Base-by-base conservation (phyloP, 2,797 vertebrate genomes). In the Coluber constrictor region DNA sequence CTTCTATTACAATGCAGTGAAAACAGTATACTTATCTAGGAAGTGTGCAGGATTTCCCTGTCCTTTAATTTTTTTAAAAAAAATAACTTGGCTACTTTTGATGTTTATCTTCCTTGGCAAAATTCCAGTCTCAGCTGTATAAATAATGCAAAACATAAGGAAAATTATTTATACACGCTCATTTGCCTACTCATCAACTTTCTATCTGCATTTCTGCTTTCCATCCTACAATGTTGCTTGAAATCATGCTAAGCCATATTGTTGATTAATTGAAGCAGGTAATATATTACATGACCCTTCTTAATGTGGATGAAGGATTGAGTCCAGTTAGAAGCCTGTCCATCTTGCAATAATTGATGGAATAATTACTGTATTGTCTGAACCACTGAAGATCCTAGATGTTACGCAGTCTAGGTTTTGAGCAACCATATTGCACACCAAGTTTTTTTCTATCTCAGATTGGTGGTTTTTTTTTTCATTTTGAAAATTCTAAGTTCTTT, bases 381-480 rank as follows among this genome's bases (percentile, higher is more conserved):
- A 90, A 90, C 54, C 32, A 87, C 47, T 90, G 56, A 57, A 56
- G 16, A 43, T 90, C 87, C 20, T 87, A 8, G 6, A 57, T 79
- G 12, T 37, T 66, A 13, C 29, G 12, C 54, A 70, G 5, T 70
- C 7, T 25, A 5, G 20, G 3, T 88, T 92, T 83, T 55, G 47
- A 93, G 54, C 32, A 3, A 1, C 25, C 61, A n/a, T 0, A 0
- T 0, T 27, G 86, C 43, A 79, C n/a, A 70, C 0, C 9, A 0
- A 0, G 27, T 0, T 3, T 51, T 32, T 66, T 6, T 15, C 92
- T 47, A 15, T 43, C 27, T 18, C 57, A 61, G 5, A 13, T 79
- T 61, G 32, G 57, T 37, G 37, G 37, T 0, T 15, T 7, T 5
- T 37, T 55, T 74, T 89, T 59, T 54, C 12, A 90, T 90, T 54